phyloP scores from a whole-genome alignment of 2,113 vertebrate genomes.

The Arothron firmamentum region DNA sequence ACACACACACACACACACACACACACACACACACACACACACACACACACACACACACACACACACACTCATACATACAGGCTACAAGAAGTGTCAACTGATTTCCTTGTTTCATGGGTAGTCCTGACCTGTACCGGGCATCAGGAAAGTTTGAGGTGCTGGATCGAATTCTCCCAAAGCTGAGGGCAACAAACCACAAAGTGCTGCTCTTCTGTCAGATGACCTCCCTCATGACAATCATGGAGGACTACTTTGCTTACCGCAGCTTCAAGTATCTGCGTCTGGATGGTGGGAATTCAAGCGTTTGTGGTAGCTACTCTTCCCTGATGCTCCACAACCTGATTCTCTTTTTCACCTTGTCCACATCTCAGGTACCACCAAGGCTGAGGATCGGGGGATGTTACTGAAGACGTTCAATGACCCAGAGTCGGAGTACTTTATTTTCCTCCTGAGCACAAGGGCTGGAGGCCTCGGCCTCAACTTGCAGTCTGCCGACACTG shows the following conservation, averaged over 20 bases:
- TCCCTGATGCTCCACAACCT: background rate
- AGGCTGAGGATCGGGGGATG: conserved; percentile 94
- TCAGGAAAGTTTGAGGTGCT: conserved; percentile 96
- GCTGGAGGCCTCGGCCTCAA: conserved; percentile 93
- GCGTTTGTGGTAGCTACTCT: background rate
- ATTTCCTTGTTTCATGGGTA: conserved; percentile 18
- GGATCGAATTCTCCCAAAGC: conserved; percentile 93
- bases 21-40: background rate
- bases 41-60: background rate
- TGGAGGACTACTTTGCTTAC: conserved; percentile 97
- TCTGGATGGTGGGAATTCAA: conserved; percentile 83
- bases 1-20: background rate
- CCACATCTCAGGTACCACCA: conserved; percentile 82
- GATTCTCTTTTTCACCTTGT: background rate
- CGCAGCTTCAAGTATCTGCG: conserved; percentile 95
- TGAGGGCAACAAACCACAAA: conserved; percentile 90
- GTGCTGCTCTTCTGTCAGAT: conserved; percentile 99
- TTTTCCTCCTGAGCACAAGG: conserved; percentile 93
- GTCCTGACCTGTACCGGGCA: conserved; percentile 87
- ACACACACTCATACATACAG: background rate
- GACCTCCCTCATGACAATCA: conserved; percentile 98
- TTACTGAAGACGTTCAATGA: conserved; percentile 94
- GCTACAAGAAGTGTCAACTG: background rate
- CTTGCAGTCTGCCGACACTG: conserved; percentile 92
- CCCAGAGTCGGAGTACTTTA: conserved; percentile 87